Percentiles rank a stretch among this genome's conserved stretches.
phyloP scores from a whole-genome alignment of 2,888 invertebrate genomes.

The Vandiemenella viatica region DNA sequence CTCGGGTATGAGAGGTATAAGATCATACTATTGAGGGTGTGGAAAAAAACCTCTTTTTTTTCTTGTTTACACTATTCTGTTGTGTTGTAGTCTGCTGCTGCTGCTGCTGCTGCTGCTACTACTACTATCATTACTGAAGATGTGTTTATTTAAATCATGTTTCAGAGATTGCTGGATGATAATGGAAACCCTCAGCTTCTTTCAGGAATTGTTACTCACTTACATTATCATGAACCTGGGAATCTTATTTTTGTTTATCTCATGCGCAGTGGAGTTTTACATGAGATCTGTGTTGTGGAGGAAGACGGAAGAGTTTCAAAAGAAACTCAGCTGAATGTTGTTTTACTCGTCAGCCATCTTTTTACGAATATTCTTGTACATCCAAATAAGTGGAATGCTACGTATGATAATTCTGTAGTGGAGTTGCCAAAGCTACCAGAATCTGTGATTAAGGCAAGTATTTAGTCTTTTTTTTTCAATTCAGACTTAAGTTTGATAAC shows the following conservation, averaged over 20 bases:
- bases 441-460: constrained; percentile 1
- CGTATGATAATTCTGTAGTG: constrained; percentile 4
- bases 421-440: constrained; percentile 1
- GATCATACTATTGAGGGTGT: no score
- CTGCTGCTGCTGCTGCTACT: no score
- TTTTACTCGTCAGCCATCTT: constrained; percentile 5
- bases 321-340: constrained; percentile 4
- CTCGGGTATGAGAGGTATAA: no score
- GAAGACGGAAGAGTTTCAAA: constrained; percentile 1
- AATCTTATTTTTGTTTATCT: constrained; percentile 11
- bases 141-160: no score
- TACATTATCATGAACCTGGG: constrained; percentile 12
- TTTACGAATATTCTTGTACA: constrained; percentile 3
- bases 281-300: constrained; percentile 1
- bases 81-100: no score
- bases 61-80: no score
- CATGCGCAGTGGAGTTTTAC: constrained; percentile 5
- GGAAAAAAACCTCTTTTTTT: no score
- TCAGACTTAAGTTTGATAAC: no score
- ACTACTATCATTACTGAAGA: no score
- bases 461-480: not conserved
- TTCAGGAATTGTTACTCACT: constrained; percentile 7
- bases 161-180: constrained; percentile 8
- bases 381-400: not conserved
- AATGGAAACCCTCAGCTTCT: constrained; percentile 5